Conservation (phyloP, 2,888 invertebrate species). For the Leptinotarsa haldemani region DNA sequence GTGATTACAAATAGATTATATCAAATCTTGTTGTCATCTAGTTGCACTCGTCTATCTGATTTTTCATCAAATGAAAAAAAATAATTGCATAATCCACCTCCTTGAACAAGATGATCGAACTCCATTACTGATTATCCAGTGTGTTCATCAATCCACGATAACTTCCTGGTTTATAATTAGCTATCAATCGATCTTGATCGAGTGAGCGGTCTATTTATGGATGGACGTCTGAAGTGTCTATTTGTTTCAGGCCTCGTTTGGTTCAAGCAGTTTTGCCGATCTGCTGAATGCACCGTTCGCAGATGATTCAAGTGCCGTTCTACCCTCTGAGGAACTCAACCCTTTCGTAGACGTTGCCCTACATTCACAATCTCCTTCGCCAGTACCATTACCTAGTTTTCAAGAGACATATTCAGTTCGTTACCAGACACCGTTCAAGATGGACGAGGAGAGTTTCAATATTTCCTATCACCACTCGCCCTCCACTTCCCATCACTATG, state of each 20-base stretch:
- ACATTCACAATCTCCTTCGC: constrained; percentile 62
- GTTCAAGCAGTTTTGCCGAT: constrained; percentile 82
- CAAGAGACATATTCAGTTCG: constrained; percentile 89
- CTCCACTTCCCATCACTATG: constrained; percentile 71
- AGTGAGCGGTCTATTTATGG: constrained; percentile 41
- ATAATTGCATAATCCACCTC: constrained; percentile 10
- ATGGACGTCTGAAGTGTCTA: constrained; percentile 31
- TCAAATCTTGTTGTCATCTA: too few species aligned
- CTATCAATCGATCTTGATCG: constrained; percentile 34
- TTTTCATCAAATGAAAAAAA: not conserved
- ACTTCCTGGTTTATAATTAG: constrained; percentile 39
- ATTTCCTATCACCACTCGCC: constrained; percentile 70
- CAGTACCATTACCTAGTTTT: constrained; percentile 81
- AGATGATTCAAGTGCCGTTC: constrained; percentile 77
- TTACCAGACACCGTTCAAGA: constrained; percentile 77
- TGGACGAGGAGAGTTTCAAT: constrained; percentile 88
- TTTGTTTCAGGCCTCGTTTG: constrained; percentile 76
- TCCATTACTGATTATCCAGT: constrained; percentile 21
- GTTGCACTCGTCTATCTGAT: too few species aligned
- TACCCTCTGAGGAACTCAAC: constrained; percentile 76
- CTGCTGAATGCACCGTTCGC: constrained; percentile 80
- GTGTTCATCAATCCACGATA: constrained; percentile 28
- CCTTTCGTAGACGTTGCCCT: constrained; percentile 77
- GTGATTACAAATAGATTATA: too few species aligned
- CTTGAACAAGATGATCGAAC: not conserved